Conservation (phyloP, 2,797 vertebrate genomes). For the Setipinna tenuifilis region DNA sequence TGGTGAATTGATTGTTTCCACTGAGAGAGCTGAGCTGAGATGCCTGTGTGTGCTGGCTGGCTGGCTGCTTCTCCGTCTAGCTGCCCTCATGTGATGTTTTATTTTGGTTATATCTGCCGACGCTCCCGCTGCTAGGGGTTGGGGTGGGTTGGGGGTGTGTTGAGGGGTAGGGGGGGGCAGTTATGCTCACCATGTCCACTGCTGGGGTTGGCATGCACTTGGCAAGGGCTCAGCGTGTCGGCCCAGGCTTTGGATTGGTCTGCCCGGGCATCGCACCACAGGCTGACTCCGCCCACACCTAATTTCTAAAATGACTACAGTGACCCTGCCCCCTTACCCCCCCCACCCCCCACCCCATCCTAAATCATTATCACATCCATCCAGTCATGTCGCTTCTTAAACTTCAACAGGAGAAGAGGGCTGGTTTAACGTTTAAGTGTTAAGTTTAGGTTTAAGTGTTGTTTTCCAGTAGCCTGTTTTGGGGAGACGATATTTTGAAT, state of each 20-base stretch:
- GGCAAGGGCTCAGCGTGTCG: neutral
- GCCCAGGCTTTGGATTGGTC: slow-evolving; percentile 11
- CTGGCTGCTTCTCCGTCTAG: neutral
- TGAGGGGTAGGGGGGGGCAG: too few species aligned
- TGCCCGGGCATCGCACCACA: slow-evolving; percentile 7
- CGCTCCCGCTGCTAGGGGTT: too few species aligned
- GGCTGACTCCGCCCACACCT: neutral
- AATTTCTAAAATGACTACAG: neutral
- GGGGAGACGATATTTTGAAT: too few species aligned
- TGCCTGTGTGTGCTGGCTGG: neutral
- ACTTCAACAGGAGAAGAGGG: neutral
- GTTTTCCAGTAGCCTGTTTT: too few species aligned
- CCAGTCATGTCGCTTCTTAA: neutral
- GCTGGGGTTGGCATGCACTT: neutral
- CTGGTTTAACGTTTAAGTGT: neutral
- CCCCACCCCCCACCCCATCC: neutral
- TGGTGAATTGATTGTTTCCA: slow-evolving; percentile 1
- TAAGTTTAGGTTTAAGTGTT: neutral
- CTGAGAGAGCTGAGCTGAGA: neutral
- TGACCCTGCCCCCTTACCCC: too few species aligned
- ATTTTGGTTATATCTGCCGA: neutral
- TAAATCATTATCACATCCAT: neutral
- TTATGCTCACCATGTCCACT: neutral
- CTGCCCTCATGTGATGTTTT: neutral
- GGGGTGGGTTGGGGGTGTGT: neutral